phyloP scores from a whole-genome alignment of 2,113 vertebrate genomes.

The Oxyura jamaicensis region DNA sequence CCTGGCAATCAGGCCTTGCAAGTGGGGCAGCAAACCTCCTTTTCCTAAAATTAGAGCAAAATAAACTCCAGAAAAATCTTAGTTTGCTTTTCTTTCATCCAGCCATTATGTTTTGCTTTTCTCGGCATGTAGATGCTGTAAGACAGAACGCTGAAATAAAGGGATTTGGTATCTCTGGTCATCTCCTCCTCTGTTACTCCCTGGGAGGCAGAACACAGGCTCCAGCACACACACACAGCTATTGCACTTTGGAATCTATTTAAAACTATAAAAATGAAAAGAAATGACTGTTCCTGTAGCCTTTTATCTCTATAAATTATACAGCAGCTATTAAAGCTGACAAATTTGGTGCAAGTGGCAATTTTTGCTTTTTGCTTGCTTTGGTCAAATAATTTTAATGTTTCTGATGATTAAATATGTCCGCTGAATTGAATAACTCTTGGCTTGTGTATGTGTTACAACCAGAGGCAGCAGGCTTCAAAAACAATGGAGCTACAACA shows the following conservation, averaged over 20 bases:
- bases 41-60: not conserved
- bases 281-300: not conserved
- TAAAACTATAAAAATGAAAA: slow-evolving; percentile 11
- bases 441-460: not conserved
- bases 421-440: not conserved
- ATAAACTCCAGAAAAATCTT: not conserved
- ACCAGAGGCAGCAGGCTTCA: not conserved
- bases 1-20: not conserved
- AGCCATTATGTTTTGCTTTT: not conserved
- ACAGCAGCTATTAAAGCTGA: slow-evolving; percentile 9
- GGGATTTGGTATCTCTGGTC: not conserved
- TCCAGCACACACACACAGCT: not conserved
- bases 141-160: not conserved
- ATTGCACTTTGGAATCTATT: not conserved
- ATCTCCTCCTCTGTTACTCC: not conserved
- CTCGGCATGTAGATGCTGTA: not conserved
- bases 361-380: not conserved
- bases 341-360: not conserved
- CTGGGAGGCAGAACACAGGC: not conserved
- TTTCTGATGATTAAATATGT: not conserved
- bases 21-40: not conserved
- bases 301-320: slow-evolving; percentile 19
- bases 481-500: not conserved
- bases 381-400: not conserved
- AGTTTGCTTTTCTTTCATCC: not conserved